A percentile compares a stretch with the other conserved stretches of the same genome.
Evolutionary conservation across 2,888 invertebrate species (phyloP).

Genomic region (Lymantria dispar): DNA sequence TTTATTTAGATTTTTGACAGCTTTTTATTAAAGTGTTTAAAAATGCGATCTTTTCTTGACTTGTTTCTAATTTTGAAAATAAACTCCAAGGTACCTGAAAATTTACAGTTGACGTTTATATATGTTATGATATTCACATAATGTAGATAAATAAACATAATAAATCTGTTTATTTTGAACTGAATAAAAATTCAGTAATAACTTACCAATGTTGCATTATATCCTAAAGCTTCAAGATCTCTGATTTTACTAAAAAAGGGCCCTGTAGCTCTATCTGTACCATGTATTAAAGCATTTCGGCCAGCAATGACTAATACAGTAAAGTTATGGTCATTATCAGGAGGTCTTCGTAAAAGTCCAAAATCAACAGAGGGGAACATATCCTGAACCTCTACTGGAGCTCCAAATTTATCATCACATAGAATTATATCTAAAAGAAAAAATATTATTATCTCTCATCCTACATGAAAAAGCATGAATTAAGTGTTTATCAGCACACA

Average conservation of each 20-base stretch:
- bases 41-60: conserved; percentile 54
- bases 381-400: conserved; percentile 68
- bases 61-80: conserved; percentile 56
- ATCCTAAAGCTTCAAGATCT: conserved; percentile 84
- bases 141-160: not conserved
- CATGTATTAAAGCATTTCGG: conserved; percentile 83
- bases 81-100: conserved; percentile 78
- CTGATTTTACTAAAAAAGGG: conserved; percentile 82
- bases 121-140: not conserved
- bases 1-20: conserved; percentile 22
- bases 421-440: conserved; percentile 78
- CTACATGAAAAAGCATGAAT: no score
- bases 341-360: conserved; percentile 61
- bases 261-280: conserved; percentile 79
- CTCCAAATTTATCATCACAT: conserved; percentile 78
- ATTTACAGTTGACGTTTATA: not conserved
- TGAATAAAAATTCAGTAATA: not conserved
- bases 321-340: conserved; percentile 70
- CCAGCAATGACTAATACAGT: conserved; percentile 83
- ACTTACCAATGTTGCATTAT: conserved; percentile 80
- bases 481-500: no score
- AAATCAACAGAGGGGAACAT: conserved; percentile 74
- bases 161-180: not conserved
- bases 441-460: not conserved
- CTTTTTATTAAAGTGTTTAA: conserved; percentile 51